Conservation (phyloP, 1,140 invertebrate genomes). For the Pseudomyrmex concolor region DNA sequence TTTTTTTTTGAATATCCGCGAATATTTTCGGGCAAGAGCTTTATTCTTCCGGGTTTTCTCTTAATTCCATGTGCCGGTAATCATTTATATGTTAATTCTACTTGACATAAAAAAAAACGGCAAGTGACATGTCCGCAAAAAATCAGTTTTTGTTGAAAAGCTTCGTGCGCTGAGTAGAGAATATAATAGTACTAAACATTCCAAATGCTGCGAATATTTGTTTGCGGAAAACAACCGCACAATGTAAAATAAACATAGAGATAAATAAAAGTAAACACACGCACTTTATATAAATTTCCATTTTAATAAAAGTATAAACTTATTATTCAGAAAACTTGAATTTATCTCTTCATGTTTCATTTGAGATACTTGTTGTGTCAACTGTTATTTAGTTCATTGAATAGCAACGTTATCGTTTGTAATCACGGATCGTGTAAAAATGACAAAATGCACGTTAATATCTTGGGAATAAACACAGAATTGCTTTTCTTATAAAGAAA, state of each 20-base stretch:
- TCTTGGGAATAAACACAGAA: background rate
- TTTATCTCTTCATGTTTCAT: too few relatives aligned
- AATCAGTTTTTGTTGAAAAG: constrained; percentile 17
- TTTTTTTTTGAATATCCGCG: constrained; percentile 30
- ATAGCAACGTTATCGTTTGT: too few relatives aligned
- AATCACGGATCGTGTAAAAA: too few relatives aligned
- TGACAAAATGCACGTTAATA: too few relatives aligned
- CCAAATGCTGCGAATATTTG: background rate
- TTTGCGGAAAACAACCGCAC: too few relatives aligned
- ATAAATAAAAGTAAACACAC: too few relatives aligned
- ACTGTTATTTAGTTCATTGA: too few relatives aligned
- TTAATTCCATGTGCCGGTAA: constrained; percentile 21
- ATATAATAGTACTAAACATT: background rate
- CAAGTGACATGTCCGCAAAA: background rate
- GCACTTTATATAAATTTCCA: too few relatives aligned
- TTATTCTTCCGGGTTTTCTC: background rate
- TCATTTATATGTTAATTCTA: constrained; percentile 42
- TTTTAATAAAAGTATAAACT: too few relatives aligned
- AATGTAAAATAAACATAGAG: too few relatives aligned
- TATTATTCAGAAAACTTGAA: too few relatives aligned
- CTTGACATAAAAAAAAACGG: background rate
- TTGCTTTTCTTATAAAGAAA: background rate
- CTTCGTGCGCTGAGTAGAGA: background rate
- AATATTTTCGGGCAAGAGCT: constrained; percentile 28
- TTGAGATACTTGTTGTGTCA: too few relatives aligned